Conservation (phyloP, 2,797 vertebrate species). For the Myotis daubentonii region DNA sequence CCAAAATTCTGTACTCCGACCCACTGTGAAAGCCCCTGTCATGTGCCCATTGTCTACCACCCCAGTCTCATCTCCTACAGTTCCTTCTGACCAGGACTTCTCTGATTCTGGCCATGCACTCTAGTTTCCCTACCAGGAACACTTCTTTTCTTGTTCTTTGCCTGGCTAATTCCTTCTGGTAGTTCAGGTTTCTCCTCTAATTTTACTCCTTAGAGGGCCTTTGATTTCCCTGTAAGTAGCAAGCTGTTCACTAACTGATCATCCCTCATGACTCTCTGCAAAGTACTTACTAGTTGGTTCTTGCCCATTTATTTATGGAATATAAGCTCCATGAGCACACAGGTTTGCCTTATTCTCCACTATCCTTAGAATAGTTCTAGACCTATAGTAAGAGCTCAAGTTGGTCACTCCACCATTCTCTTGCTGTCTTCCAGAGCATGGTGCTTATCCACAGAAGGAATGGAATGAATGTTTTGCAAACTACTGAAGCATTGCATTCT, state of each 20-base stretch:
- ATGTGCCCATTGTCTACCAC: neutral
- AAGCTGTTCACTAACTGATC: neutral
- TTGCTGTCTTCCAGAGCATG: neutral
- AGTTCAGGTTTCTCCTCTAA: neutral
- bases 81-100: neutral
- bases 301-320: neutral
- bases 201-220: neutral
- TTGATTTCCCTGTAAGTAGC: neutral
- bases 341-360: neutral
- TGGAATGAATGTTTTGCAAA: neutral
- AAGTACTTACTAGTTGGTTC: neutral
- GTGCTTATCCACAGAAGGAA: neutral
- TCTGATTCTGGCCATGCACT: neutral
- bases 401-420: neutral
- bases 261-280: neutral
- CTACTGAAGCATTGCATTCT: slow-evolving; percentile 55
- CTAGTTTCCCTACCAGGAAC: neutral
- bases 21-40: neutral
- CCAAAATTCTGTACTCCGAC: neutral
- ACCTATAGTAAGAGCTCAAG: neutral
- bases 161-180: neutral
- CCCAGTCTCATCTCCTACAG: neutral
- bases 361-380: neutral
- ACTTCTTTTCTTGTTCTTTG: neutral
- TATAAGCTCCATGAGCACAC: neutral